Conservation (phyloP, 2,797 vertebrate genomes). For the Ctenochaetus hawaiiensis region DNA sequence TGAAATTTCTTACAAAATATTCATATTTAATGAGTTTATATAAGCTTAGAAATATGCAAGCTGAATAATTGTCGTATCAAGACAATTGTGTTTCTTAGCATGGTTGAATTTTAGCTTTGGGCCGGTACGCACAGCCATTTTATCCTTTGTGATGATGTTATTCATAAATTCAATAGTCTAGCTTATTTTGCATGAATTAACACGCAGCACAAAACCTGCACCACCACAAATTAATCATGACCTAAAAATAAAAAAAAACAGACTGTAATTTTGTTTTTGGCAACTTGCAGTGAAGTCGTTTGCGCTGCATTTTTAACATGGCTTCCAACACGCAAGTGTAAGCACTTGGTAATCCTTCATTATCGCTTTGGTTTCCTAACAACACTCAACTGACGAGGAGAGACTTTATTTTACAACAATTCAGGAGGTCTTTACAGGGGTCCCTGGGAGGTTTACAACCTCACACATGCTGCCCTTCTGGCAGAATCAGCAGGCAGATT, state of each 20-base stretch:
- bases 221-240: conserved; percentile 69
- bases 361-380: conserved; percentile 62
- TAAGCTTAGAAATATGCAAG: conserved; percentile 39
- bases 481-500: conserved; percentile 21
- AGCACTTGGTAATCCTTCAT: conserved; percentile 70
- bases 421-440: conserved; percentile 58
- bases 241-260: conserved; percentile 65
- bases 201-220: conserved; percentile 53
- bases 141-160: conserved; percentile 61
- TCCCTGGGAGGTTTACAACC: conserved; percentile 45
- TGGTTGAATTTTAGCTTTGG: conserved; percentile 58
- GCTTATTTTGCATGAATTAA: conserved; percentile 74
- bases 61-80: conserved; percentile 53
- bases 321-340: conserved; percentile 57
- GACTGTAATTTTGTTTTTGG: conserved; percentile 69
- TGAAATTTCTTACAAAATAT: conserved; percentile 38
- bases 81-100: conserved; percentile 43
- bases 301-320: conserved; percentile 60
- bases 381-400: conserved; percentile 66
- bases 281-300: conserved; percentile 56
- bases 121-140: conserved; percentile 40
- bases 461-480: conserved; percentile 49
- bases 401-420: conserved; percentile 61
- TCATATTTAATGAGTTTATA: conserved; percentile 55
- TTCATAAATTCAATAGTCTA: conserved; percentile 72